These are phyloP conservation scores for Parazoanthus atlanticus DNA, from an alignment of 92 coral and sea anemone genomes.

Conservation along the genomic window DNA sequence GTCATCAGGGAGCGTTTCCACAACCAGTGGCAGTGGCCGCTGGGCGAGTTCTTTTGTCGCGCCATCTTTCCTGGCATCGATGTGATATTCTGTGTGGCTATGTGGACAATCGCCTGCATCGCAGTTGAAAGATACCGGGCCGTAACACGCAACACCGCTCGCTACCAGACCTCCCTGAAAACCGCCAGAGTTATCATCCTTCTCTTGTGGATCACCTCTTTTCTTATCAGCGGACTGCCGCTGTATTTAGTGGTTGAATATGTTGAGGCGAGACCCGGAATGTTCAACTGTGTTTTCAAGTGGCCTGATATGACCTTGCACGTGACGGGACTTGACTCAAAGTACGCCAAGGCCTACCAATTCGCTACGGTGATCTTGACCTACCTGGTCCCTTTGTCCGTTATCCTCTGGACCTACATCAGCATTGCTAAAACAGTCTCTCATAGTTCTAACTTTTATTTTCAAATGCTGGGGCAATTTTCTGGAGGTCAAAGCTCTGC, in stretches of 20 bases:
- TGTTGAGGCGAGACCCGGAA: conserved; percentile 35
- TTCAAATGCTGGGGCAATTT: conserved; percentile 25
- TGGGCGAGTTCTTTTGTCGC: conserved; percentile 70
- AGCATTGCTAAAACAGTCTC: conserved; percentile 23
- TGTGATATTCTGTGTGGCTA: conserved; percentile 65
- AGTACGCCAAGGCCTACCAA: conserved; percentile 1
- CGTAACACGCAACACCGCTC: conserved; percentile 53
- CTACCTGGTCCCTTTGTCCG: conserved; percentile 10
- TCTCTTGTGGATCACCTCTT: conserved; percentile 60
- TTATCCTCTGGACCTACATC: conserved; percentile 35
- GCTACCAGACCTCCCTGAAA: conserved; percentile 48
- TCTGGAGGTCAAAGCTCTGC: conserved; percentile 20
- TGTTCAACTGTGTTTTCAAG: neutral
- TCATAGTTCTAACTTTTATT: conserved; percentile 22
- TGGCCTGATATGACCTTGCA: conserved; percentile 8
- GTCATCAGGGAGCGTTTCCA: conserved; percentile 68
- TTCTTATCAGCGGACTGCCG: conserved; percentile 62
- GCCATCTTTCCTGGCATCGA: conserved; percentile 63
- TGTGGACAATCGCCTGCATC: conserved; percentile 80
- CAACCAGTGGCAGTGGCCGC: conserved; percentile 70
- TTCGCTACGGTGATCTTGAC: neutral
- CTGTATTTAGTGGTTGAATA: conserved; percentile 63
- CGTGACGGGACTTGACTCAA: neutral
- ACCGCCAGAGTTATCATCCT: conserved; percentile 59
- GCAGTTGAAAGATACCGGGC: conserved; percentile 79